These are phyloP conservation scores for Brachionus angularis DNA, from an alignment of 1,140 invertebrate species.

Conservation along the genomic window DNA sequence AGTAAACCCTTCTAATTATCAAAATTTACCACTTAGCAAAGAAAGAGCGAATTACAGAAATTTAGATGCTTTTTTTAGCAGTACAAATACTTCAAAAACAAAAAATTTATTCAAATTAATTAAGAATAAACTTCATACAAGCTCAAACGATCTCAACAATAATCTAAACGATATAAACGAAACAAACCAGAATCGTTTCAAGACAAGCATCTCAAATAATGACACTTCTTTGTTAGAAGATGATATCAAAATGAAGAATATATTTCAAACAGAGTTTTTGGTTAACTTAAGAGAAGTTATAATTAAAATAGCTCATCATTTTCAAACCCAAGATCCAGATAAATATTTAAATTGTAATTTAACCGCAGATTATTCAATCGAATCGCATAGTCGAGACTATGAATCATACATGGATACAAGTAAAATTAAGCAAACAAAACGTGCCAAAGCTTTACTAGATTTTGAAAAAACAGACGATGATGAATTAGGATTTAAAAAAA, in stretches of 20 bases:
- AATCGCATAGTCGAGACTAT: conserved; percentile 87
- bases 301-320: conserved; percentile 76
- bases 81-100: too few relatives aligned
- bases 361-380: conserved; percentile 87
- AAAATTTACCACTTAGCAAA: conserved; percentile 69
- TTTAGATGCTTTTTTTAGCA: too few relatives aligned
- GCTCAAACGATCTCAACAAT: not conserved
- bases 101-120: not conserved
- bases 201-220: not conserved
- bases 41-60: conserved; percentile 68
- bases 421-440: conserved; percentile 64
- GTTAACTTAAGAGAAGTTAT: conserved; percentile 96
- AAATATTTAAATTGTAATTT: conserved; percentile 63
- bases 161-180: too few relatives aligned
- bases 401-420: conserved; percentile 80
- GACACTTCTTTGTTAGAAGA: conserved; percentile 2
- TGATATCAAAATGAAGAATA: conserved; percentile 70
- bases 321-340: conserved; percentile 74
- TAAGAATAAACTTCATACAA: not conserved
- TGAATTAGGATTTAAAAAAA: conserved; percentile 94
- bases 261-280: conserved; percentile 85
- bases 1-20: conserved; percentile 78
- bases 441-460: conserved; percentile 91
- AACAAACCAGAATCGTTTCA: not conserved
- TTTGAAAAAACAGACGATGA: conserved; percentile 97